phyloP scores from a whole-genome alignment of 2,888 invertebrate genomes.

The Drosophila anomelani region DNA sequence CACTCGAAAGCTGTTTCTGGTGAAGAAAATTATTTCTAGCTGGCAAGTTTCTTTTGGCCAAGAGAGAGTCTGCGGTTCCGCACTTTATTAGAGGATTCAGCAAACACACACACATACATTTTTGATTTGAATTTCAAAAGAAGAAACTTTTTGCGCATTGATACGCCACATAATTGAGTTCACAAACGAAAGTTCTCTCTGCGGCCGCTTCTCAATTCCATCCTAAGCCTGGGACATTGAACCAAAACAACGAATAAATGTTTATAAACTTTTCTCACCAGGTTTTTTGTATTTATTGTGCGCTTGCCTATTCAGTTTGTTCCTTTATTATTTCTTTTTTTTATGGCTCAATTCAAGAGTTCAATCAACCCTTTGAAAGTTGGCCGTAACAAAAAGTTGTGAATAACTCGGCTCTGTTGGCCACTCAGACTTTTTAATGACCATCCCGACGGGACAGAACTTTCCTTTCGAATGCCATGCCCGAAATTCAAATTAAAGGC shows the following conservation, averaged over 20 bases:
- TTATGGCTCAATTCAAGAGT: slow-evolving; percentile 14
- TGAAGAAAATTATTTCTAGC: slow-evolving; percentile 57
- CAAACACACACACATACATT: not conserved
- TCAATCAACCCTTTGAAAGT: slow-evolving; percentile 48
- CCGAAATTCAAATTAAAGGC: slow-evolving; percentile 26
- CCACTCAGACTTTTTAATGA: slow-evolving; percentile 51
- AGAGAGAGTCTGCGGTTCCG: slow-evolving; percentile 5
- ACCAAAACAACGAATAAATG: slow-evolving; percentile 37
- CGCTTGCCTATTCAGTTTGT: slow-evolving; percentile 5
- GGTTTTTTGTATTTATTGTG: slow-evolving; percentile 23
- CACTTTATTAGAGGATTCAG: slow-evolving; percentile 9
- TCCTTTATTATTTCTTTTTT: slow-evolving; percentile 14
- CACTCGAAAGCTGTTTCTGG: slow-evolving; percentile 64
- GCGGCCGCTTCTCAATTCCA: not conserved
- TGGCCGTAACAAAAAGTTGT: slow-evolving; percentile 45
- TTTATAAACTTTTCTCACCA: slow-evolving; percentile 47
- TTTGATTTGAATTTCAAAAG: not conserved
- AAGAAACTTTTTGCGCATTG: slow-evolving; percentile 15
- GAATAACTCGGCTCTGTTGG: slow-evolving; percentile 32
- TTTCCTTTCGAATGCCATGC: slow-evolving; percentile 14
- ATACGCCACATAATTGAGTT: slow-evolving; percentile 35
- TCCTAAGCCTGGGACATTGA: slow-evolving; percentile 33
- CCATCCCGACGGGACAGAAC: slow-evolving; percentile 16
- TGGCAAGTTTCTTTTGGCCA: slow-evolving; percentile 59
- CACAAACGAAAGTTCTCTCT: slow-evolving; percentile 19